Evolutionary conservation across 2,888 invertebrate species (phyloP), one percentile per base, ranked within the genome.

Genomic region (Seira musarum): DNA sequence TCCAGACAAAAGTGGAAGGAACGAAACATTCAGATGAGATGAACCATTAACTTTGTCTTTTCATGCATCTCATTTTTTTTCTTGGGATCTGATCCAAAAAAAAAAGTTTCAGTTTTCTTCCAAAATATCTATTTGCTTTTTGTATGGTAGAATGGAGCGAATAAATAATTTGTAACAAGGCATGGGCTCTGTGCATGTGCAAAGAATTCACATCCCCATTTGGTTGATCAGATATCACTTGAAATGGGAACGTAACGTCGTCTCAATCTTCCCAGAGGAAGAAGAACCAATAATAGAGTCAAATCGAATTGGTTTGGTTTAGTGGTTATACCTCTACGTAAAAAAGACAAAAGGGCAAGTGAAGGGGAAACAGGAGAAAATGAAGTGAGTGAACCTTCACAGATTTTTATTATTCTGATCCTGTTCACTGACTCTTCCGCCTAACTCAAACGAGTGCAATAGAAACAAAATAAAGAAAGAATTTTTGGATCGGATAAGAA

Each of bases 291-390:
- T 40, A 40, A 40, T 40, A 13, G 40, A 40, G 40, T 40, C 6
- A 40, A 40, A 40, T 40, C 40, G 40, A 40, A 40, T 40, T 40
- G 40, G 40, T 40, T 40, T 40, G 40, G 40, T 40, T 40, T 40
- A 40, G 40, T 40, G 40, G 40, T 40, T 40, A n/a, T 40, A 40
- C 40, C 6, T 40, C 40, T 40, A n/a, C n/a, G n/a, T 40, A 40
- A 40, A 40, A 40, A 13, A 40, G 40, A 40, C 5, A 40, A 13
- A 40, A 40, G 40, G 30, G 64, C 15, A 67, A 67, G 46, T 67
- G 67, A 46, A 67, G 67, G 46, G 67, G 46, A 67, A 67, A 67
- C 25, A 5, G 35, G 65, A 46, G 67, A 19, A 67, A 46, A 25
- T 65, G 65, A 17, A 35, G 65, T 65, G 65, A 30, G 67, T 46